phyloP scores from a whole-genome alignment of 2,888 invertebrate species.

The Pollenia griseotomentosa region DNA sequence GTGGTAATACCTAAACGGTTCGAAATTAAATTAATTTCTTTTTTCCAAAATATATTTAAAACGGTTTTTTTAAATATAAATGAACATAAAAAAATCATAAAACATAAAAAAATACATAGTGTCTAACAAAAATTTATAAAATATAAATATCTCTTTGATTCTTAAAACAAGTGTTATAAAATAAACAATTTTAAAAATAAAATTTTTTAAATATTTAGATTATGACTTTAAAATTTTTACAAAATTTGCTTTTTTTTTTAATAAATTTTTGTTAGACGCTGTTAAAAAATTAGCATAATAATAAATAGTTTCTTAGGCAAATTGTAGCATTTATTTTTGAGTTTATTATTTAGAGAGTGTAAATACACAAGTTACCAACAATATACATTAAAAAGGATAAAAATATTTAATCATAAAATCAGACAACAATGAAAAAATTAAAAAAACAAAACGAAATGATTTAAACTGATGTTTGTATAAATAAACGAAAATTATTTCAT shows the following conservation, averaged over 20 bases:
- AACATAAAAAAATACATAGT: slow-evolving; percentile 10
- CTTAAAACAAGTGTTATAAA: no score
- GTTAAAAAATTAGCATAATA: slow-evolving; percentile 49
- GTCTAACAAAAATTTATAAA: slow-evolving; percentile 13
- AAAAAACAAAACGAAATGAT: slow-evolving; percentile 20
- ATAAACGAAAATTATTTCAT: slow-evolving; percentile 67
- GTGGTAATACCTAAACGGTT: no score
- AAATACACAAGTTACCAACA: slow-evolving; percentile 45
- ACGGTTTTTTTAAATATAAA: neutral
- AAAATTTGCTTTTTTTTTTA: neutral
- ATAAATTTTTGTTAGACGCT: slow-evolving; percentile 35
- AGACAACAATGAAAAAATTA: no score
- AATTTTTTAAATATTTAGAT: neutral
- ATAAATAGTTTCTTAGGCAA: slow-evolving; percentile 59
- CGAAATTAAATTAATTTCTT: no score
- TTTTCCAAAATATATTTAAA: no score
- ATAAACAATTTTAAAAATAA: no score
- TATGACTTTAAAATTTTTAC: neutral
- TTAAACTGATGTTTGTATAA: slow-evolving; percentile 63
- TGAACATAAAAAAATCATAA: neutral
- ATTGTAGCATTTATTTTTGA: slow-evolving; percentile 64
- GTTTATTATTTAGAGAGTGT: slow-evolving; percentile 58
- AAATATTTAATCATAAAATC: neutral
- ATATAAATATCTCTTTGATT: no score
- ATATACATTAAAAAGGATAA: neutral